These are phyloP conservation scores for Hipposideros armiger DNA, from an alignment of 2,113 vertebrate genomes.

Conservation along the genomic window DNA sequence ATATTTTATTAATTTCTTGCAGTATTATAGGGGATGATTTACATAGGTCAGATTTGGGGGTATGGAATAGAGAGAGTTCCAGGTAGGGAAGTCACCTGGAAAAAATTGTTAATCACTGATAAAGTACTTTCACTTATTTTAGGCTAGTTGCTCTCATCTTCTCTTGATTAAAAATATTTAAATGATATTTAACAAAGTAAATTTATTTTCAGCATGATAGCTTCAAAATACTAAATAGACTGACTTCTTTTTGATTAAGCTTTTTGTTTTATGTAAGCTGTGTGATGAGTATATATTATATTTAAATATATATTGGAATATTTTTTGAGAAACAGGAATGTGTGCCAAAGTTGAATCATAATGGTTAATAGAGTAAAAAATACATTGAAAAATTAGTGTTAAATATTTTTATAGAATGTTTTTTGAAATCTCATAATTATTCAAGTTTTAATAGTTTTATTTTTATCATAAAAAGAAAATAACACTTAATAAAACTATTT, in stretches of 20 bases:
- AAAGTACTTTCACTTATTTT: neutral
- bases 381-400: neutral
- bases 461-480: neutral
- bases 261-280: neutral
- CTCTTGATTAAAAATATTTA: neutral
- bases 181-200: neutral
- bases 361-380: neutral
- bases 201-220: neutral
- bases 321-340: conserved; percentile 25
- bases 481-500: neutral
- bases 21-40: neutral
- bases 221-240: neutral
- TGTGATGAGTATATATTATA: neutral
- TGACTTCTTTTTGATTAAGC: neutral
- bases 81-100: neutral
- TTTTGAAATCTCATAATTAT: neutral
- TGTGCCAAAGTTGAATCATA: neutral
- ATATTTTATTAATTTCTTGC: neutral
- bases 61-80: neutral
- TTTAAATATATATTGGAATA: neutral
- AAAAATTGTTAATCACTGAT: neutral
- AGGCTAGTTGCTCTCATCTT: neutral
- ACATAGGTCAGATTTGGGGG: neutral
- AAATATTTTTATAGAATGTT: neutral
- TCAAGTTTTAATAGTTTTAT: conserved; percentile 1